These are phyloP conservation scores for Felis catus DNA, from an alignment of 2,113 vertebrate species.

Conservation along the genomic window DNA sequence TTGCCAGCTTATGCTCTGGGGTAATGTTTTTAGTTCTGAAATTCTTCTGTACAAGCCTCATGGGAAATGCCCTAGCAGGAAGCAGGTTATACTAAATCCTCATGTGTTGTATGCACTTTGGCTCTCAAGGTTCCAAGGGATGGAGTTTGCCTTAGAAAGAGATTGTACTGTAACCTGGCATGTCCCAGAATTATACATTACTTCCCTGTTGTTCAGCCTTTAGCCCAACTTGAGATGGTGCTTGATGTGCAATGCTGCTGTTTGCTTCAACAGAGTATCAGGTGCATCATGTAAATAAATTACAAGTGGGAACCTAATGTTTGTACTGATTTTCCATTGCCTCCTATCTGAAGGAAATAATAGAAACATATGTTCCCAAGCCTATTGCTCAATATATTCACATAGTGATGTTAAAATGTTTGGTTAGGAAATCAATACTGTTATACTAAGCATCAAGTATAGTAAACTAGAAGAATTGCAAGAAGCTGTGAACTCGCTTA, in stretches of 20 bases:
- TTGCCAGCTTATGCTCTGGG: background rate
- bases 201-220: background rate
- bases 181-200: background rate
- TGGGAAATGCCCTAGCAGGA: background rate
- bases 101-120: background rate
- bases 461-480: slow-evolving; percentile 60
- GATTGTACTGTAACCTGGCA: background rate
- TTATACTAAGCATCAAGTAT: slow-evolving; percentile 75
- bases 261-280: slow-evolving; percentile 8
- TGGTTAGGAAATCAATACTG: slow-evolving; percentile 84
- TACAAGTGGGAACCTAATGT: background rate
- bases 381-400: slow-evolving; percentile 74
- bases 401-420: slow-evolving; percentile 81
- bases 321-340: slow-evolving; percentile 52
- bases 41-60: background rate
- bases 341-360: slow-evolving; percentile 69
- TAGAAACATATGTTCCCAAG: slow-evolving; percentile 52
- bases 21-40: background rate
- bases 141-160: background rate
- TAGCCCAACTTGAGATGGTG: background rate
- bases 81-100: background rate
- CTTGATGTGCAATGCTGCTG: background rate
- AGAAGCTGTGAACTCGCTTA: slow-evolving; percentile 77
- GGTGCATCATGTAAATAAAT: slow-evolving; percentile 60
- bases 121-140: background rate